Evolutionary conservation across 1,140 invertebrate species (phyloP).

Genomic region (Macrobrachium nipponense): DNA sequence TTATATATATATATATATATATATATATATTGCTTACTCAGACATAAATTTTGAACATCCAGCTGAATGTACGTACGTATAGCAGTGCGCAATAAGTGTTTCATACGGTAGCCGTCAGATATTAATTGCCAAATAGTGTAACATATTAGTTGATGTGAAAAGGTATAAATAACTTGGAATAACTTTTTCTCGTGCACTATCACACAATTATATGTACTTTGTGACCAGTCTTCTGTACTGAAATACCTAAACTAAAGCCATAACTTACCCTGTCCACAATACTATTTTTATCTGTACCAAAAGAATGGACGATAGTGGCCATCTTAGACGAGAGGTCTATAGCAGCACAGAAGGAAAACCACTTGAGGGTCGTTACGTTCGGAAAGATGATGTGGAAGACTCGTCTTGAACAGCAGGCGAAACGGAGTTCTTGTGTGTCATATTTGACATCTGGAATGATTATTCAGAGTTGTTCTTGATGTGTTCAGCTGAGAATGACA

Average conservation of each 20-base stretch:
- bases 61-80: too few species aligned
- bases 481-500: neutral
- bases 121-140: too few species aligned
- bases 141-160: too few species aligned
- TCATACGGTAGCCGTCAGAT: too few species aligned
- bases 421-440: neutral
- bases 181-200: too few species aligned
- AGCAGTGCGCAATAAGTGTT: too few species aligned
- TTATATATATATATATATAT: too few species aligned
- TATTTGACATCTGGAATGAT: slow-evolving; percentile 27
- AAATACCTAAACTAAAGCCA: too few species aligned
- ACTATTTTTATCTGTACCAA: neutral
- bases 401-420: slow-evolving; percentile 35
- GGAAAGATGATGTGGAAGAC: neutral
- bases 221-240: neutral
- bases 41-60: too few species aligned
- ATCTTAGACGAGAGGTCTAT: neutral
- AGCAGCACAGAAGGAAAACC: slow-evolving; percentile 38
- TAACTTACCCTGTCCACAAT: slow-evolving; percentile 17
- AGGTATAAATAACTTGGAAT: neutral
- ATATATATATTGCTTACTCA: too few species aligned
- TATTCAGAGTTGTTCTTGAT: neutral
- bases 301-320: slow-evolving; percentile 1
- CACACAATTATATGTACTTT: neutral
- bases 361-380: neutral